A percentile compares a stretch with the other conserved stretches of the same genome.
Evolutionary conservation across 2,797 vertebrate species (phyloP).

Genomic region (Lithobates sylvaticus): DNA sequence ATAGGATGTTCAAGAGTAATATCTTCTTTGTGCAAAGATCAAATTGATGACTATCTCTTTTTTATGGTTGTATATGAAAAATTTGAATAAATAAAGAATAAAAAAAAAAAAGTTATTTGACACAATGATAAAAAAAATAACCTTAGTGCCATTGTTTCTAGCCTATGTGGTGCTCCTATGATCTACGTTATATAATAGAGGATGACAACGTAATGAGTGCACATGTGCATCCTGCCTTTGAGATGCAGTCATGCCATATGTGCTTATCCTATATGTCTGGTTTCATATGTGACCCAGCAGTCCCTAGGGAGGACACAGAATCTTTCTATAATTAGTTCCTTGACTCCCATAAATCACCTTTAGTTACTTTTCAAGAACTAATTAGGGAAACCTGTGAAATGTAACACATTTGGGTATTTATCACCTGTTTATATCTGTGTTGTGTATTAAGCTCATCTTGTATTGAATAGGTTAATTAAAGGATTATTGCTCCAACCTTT

Average conservation of each 20-base stretch:
- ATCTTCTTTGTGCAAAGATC: too few species aligned
- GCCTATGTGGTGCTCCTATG: too few species aligned
- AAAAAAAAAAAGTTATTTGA: too few species aligned
- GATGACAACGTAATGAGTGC: too few species aligned
- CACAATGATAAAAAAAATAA: too few species aligned
- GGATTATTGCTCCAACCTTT: conserved; percentile 34
- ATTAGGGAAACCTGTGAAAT: conserved; percentile 32
- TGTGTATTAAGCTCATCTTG: conserved; percentile 28
- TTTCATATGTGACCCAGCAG: background rate
- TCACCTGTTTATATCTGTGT: conserved; percentile 33
- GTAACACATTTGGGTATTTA: conserved; percentile 33
- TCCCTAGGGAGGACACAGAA: background rate
- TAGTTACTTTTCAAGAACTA: conserved; percentile 25
- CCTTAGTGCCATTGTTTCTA: too few species aligned
- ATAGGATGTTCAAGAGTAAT: too few species aligned
- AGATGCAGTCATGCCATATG: background rate
- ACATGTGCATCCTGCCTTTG: background rate
- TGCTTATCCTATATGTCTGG: background rate
- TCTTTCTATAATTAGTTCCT: background rate
- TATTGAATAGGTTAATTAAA: conserved; percentile 36
- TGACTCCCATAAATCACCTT: conserved; percentile 9
- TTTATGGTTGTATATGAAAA: too few species aligned
- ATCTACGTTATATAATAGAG: too few species aligned
- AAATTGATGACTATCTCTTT: too few species aligned
- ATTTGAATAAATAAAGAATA: too few species aligned